Evolutionary conservation across 2,888 invertebrate species (phyloP), one percentile per base, ranked within the genome.

Genomic region (Hyposoter didymator): DNA sequence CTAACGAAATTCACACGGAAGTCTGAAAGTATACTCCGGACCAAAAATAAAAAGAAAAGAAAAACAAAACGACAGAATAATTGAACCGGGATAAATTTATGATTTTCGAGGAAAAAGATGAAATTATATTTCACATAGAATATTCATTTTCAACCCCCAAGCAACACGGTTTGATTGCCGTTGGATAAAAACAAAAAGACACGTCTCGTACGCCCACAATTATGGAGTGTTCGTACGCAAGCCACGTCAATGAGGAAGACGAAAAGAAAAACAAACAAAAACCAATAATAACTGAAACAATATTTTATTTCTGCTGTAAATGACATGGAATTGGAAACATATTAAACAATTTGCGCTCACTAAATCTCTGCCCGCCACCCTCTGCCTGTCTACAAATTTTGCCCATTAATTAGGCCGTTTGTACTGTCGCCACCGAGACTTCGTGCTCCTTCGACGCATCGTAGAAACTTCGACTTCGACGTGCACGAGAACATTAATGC

Each of bases 331-430:
- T 90, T 91, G 89, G 89, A 91, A 90, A 90, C 88, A 89, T 89
- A 92, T 92, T 92, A 92, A 93, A 92, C 70, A 89, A 91, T 91
- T 92, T 93, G 91, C 92, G 91, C 90, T 92, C 90, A 92, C 84
- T 78, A 85, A 79, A 84, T 75, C 90, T 91, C 90, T 92, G 92
- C 89, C 90, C 90, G 91, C 91, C 92, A 91, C 90, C 91, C 91
- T 91, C 91, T 91, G 91, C 88, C 90, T 90, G 88, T 87, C 88
- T 90, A 89, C 82, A 88, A 70, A 88, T 80, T 83, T 83, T 81
- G 67, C 32, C 72, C 74, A 72, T 84, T 72, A 83, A 75, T 84
- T 83, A 84, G 80, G 75, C 82, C 84, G 79, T 69, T 43, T 45
- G 82, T 43, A 52, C 69, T 73, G 49, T 62, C 72, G 70, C 80